These are phyloP conservation scores for Parauchenoglanis punctatus DNA, from an alignment of 2,797 vertebrate genomes.

Conservation along the genomic window DNA sequence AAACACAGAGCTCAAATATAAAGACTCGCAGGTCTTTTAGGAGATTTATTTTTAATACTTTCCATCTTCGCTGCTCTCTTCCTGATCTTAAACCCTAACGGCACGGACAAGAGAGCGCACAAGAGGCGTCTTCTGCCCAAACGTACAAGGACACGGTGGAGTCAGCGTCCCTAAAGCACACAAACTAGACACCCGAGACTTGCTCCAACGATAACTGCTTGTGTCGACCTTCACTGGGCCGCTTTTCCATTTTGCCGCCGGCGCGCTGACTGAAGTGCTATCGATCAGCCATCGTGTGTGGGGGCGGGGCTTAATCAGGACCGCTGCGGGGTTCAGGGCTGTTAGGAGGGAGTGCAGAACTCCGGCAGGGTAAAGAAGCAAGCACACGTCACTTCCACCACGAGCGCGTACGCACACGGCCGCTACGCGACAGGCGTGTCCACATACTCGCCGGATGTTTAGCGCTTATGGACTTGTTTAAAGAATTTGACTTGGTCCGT, in stretches of 20 bases:
- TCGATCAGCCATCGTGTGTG: constrained; percentile 71
- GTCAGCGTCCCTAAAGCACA: background rate
- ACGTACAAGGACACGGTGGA: background rate
- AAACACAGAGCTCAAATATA: background rate
- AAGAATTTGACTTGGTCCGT: background rate
- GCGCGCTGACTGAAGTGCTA: constrained; percentile 62
- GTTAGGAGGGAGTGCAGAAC: constrained; percentile 10
- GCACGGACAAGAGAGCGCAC: background rate
- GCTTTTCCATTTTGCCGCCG: constrained; percentile 67
- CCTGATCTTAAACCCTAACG: background rate
- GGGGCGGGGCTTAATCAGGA: constrained; percentile 66
- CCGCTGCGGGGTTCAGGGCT: constrained; percentile 50
- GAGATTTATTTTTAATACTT: background rate
- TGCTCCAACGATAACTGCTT: constrained; percentile 17
- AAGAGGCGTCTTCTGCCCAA: background rate
- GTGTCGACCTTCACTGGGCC: constrained; percentile 59
- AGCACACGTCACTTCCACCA: background rate
- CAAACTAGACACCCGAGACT: background rate
- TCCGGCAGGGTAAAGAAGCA: background rate
- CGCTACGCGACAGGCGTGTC: too few species aligned
- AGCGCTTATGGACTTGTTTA: background rate
- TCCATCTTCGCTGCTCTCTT: background rate
- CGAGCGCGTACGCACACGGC: background rate
- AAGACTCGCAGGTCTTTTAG: too few species aligned
- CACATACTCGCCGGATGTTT: too few species aligned